Conservation (phyloP, 2,888 invertebrate genomes). For the Osmoderma eremita region DNA sequence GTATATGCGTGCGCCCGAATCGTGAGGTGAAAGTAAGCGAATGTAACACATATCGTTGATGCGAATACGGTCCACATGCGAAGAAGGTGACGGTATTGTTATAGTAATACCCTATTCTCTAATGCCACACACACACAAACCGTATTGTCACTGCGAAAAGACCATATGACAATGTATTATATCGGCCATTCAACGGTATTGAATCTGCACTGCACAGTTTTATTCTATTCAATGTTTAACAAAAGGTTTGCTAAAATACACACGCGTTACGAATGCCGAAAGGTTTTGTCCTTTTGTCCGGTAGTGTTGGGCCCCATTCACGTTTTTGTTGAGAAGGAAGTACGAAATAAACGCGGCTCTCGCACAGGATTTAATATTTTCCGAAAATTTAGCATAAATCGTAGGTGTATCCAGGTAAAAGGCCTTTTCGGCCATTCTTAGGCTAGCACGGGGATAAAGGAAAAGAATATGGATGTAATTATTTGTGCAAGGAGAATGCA, state of each 20-base stretch:
- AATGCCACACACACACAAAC: conserved; percentile 61
- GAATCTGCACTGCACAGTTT: conserved; percentile 62
- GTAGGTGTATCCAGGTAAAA: conserved; percentile 58
- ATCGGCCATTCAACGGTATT: conserved; percentile 61
- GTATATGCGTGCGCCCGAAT: conserved; percentile 40
- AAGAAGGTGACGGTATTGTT: conserved; percentile 54
- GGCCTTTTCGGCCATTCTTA: conserved; percentile 16
- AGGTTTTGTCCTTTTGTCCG: conserved; percentile 62
- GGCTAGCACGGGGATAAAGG: conserved; percentile 7
- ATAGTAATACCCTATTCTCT: conserved; percentile 60
- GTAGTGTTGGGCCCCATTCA: conserved; percentile 62
- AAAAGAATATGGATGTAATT: conserved; percentile 42
- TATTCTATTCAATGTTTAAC: conserved; percentile 61
- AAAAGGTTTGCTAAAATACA: conserved; percentile 63
- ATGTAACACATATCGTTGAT: conserved; percentile 22
- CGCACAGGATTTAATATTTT: conserved; percentile 58
- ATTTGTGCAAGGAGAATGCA: conserved; percentile 41
- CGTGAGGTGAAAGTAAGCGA: conserved; percentile 34
- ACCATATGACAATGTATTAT: conserved; percentile 65
- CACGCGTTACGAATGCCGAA: conserved; percentile 65
- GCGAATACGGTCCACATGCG: conserved; percentile 29
- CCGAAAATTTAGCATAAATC: conserved; percentile 56
- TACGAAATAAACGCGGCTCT: conserved; percentile 59
- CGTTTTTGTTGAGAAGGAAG: conserved; percentile 62
- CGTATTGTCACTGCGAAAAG: conserved; percentile 63